Evolutionary conservation across 2,113 vertebrate genomes (phyloP), one percentile per base, ranked within the genome.

Genomic region (Mobula hypostoma): DNA sequence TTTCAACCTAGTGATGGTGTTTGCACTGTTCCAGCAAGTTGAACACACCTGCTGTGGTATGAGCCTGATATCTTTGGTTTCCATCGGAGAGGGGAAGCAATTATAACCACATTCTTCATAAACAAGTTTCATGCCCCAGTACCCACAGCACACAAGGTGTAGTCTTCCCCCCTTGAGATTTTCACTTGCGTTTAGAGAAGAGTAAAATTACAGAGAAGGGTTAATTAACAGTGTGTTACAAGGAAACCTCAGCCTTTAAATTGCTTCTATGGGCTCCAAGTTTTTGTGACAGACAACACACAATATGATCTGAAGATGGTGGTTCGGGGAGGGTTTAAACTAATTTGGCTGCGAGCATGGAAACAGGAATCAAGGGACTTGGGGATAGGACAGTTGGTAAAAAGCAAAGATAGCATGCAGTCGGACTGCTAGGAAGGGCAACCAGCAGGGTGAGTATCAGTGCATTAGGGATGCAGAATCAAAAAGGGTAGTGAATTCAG

Each of bases 21-120:
- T 15, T 32, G 85, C 63, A 63, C n/a, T n/a, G 85, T 66, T 88
- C 85, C 61, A 90, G 5, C 17, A n/a, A n/a, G 61, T 17, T 66
- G 58, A 90, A 32, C 85, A 90, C 85, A 90, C 85, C 85, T 90
- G 85, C 85, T 66, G 61, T 21, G 85, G 14, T 90, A 61, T 15
- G n/a, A 63, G 63, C 12, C 85, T 32, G 61, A 90, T 90, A 90
- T 90, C 85, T 32, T 66, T 66, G 85, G 12, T 90, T 66, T 66
- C 82, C 14, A 90, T 90, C 85, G 66, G 61, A 32, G 14, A 74
- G 29, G 85, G 85, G 85, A 90, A 90, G 85, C 6, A 32, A 66
- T 32, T 66, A 32, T 66, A 66, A 90, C 85, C 85, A 36, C 85
- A 68, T 66, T 66, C 61, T 66, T 90, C 66, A 32, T 90, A 90